Evolutionary conservation across 1,140 invertebrate species (phyloP).

Genomic region (Drosophila subpulchrella): DNA sequence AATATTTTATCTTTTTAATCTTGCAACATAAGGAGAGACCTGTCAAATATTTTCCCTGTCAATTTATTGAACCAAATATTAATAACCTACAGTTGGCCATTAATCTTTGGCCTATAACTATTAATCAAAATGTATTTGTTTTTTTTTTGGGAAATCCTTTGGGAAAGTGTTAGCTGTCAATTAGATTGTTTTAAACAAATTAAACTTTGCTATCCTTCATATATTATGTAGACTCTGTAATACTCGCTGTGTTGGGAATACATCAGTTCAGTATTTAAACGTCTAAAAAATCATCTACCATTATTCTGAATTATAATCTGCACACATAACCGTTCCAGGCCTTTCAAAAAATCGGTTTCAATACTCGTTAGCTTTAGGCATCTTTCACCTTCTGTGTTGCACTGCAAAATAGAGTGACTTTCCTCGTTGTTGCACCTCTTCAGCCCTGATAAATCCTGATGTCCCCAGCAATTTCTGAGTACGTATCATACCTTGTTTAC

Average conservation of each 20-base stretch:
- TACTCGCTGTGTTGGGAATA: too few species aligned
- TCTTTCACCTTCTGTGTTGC: neutral
- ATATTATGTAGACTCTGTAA: neutral
- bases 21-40: too few species aligned
- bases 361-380: too few species aligned
- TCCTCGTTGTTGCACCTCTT: conserved; percentile 19
- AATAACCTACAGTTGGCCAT: neutral
- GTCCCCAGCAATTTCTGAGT: conserved; percentile 18
- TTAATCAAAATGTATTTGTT: neutral
- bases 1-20: too few species aligned
- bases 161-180: neutral
- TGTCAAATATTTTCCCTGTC: neutral
- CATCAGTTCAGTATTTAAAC: too few species aligned
- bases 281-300: too few species aligned
- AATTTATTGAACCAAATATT: neutral
- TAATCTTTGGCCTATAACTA: neutral
- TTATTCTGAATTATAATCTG: too few species aligned
- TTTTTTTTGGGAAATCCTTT: neutral
- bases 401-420: conserved; percentile 12
- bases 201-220: neutral
- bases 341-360: too few species aligned
- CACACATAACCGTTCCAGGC: too few species aligned
- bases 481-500: conserved; percentile 40
- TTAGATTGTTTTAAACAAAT: neutral
- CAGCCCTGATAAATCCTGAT: conserved; percentile 1